Evolutionary conservation across 2,113 vertebrate species (phyloP).

Genomic region (Rhizomys pruinosus): DNA sequence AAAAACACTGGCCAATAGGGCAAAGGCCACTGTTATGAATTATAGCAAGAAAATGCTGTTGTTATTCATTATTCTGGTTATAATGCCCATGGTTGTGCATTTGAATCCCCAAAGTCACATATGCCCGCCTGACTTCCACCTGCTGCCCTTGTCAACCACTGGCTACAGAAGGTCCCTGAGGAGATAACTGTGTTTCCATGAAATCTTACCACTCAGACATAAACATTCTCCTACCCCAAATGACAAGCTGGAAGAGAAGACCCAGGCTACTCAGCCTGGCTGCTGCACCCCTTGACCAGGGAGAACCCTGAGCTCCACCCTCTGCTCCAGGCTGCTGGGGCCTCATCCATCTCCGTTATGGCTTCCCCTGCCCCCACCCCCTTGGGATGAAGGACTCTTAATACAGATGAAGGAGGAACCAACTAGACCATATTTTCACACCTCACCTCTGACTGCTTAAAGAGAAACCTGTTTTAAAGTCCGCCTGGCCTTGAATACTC

Average conservation of each 20-base stretch:
- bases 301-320: constrained; percentile 40
- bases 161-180: background rate
- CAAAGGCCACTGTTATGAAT: background rate
- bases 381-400: constrained; percentile 71
- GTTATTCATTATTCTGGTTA: background rate
- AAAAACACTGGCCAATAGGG: background rate
- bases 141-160: background rate
- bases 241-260: background rate
- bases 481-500: constrained; percentile 73
- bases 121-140: background rate
- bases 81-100: background rate
- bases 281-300: background rate
- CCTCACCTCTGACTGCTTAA: constrained; percentile 65
- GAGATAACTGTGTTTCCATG: background rate
- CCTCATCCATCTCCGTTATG: constrained; percentile 49
- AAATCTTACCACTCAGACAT: constrained; percentile 8
- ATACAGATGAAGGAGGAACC: constrained; percentile 83
- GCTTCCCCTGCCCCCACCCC: constrained; percentile 61
- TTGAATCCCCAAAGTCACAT: background rate
- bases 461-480: constrained; percentile 72
- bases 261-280: background rate
- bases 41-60: background rate
- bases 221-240: background rate
- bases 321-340: constrained; percentile 39
- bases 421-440: background rate